Percentiles rank a stretch among this genome's conserved stretches.
Evolutionary conservation across 2,888 invertebrate species (phyloP).

Genomic region (Lucinisca nassula): DNA sequence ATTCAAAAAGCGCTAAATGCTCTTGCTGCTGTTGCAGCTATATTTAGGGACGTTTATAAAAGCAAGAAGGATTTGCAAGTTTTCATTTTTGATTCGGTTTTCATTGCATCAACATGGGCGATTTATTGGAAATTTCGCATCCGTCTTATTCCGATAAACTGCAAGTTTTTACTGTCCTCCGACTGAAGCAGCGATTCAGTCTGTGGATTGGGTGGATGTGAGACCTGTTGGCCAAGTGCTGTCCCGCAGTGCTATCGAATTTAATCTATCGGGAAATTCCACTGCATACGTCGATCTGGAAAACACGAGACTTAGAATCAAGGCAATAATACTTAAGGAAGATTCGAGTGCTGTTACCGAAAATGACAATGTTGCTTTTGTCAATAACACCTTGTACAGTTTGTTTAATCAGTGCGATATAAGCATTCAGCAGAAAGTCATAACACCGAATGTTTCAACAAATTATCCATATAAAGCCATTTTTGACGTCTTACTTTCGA

Average conservation of each 20-base stretch:
- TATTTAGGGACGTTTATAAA: too few relatives aligned
- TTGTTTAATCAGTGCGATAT: conserved; percentile 52
- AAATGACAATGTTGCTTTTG: conserved; percentile 33
- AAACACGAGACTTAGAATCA: neutral
- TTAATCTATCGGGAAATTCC: neutral
- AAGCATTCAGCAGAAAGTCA: conserved; percentile 23
- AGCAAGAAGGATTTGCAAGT: too few relatives aligned
- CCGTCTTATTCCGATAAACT: too few relatives aligned
- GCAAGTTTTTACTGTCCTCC: too few relatives aligned
- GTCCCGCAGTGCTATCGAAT: neutral
- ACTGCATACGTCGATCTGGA: neutral
- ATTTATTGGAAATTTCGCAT: too few relatives aligned
- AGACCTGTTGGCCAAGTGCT: neutral
- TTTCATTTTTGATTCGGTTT: too few relatives aligned
- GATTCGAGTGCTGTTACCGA: neutral
- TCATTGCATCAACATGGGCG: too few relatives aligned
- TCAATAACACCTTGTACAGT: conserved; percentile 24
- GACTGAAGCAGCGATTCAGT: neutral
- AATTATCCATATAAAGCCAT: conserved; percentile 15
- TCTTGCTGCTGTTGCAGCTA: too few relatives aligned
- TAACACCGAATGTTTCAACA: conserved; percentile 13
- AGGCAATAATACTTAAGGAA: conserved; percentile 28
- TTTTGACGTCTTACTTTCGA: neutral
- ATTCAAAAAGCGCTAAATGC: too few relatives aligned
- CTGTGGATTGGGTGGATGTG: neutral